These are phyloP conservation scores for Psilanteris sp. DNA, from an alignment of 1,140 invertebrate species.

Conservation along the genomic window DNA sequence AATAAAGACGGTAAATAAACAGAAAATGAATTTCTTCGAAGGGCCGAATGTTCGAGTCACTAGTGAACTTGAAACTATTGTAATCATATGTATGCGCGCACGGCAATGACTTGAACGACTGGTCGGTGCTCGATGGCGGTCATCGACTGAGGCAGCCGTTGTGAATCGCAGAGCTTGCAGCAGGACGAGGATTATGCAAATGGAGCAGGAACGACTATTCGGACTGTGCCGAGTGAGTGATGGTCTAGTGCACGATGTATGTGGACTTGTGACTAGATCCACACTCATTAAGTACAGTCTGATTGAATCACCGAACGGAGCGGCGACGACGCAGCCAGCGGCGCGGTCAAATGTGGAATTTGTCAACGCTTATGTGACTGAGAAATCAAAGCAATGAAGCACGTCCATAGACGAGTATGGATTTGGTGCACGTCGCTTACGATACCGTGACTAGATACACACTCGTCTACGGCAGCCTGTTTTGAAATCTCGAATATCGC, in stretches of 20 bases:
- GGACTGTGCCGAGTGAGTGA: slow-evolving; percentile 83
- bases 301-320: slow-evolving; percentile 50
- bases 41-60: too few relatives aligned
- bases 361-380: too few relatives aligned
- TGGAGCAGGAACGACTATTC: slow-evolving; percentile 23
- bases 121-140: too few relatives aligned
- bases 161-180: slow-evolving; percentile 3
- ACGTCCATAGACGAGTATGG: slow-evolving; percentile 87
- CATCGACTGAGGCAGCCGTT: slow-evolving; percentile 14
- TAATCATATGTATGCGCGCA: too few relatives aligned
- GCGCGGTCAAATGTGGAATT: neutral
- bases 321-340: neutral
- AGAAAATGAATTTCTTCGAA: too few relatives aligned
- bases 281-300: slow-evolving; percentile 87
- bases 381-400: slow-evolving; percentile 67
- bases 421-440: slow-evolving; percentile 85
- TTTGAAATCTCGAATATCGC: slow-evolving; percentile 40
- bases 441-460: slow-evolving; percentile 65
- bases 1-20: too few relatives aligned
- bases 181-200: slow-evolving; percentile 2
- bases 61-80: too few relatives aligned
- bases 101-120: too few relatives aligned
- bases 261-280: slow-evolving; percentile 90
- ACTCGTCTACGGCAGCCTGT: slow-evolving; percentile 64
- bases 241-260: slow-evolving; percentile 85